Percentiles rank a stretch among this genome's conserved stretches.
Evolutionary conservation across 2,888 invertebrate species (phyloP).

Genomic region (Hirtodrosophila duncani): DNA sequence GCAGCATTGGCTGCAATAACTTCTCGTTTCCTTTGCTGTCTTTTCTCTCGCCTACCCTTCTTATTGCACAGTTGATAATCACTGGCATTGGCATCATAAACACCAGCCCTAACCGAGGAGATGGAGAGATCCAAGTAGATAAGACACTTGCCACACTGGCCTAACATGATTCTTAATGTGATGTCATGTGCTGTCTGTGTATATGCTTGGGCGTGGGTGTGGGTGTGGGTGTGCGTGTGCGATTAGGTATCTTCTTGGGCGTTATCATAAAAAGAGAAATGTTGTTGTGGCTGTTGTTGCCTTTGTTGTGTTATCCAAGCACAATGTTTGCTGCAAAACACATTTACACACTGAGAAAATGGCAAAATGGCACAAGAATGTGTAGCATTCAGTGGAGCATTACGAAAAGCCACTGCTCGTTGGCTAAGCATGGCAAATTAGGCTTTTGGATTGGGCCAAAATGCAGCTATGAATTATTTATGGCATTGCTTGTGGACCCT

Average conservation of each 20-base stretch:
- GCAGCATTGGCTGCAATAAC: constrained; percentile 70
- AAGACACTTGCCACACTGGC: constrained; percentile 14
- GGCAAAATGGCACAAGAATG: constrained; percentile 31
- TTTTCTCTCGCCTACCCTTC: constrained; percentile 15
- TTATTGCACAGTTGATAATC: constrained; percentile 62
- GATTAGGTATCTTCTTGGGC: constrained; percentile 51
- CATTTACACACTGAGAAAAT: constrained; percentile 32
- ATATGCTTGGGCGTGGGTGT: constrained; percentile 2
- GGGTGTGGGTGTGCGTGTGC: constrained; percentile 7
- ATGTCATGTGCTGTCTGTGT: too few relatives aligned
- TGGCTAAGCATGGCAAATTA: constrained; percentile 62
- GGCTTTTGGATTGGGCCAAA: constrained; percentile 48
- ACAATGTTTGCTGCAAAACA: constrained; percentile 32
- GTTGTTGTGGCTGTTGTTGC: constrained; percentile 33
- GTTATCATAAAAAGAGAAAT: constrained; percentile 46
- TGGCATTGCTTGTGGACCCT: constrained; percentile 43
- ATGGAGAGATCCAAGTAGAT: too few relatives aligned
- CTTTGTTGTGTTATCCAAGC: too few relatives aligned
- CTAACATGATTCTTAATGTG: constrained; percentile 56
- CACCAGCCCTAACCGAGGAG: constrained; percentile 56
- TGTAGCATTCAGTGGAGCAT: constrained; percentile 9
- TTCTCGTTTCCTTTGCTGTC: constrained; percentile 53
- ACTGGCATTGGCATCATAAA: constrained; percentile 67
- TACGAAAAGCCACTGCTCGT: constrained; percentile 14
- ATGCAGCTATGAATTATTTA: constrained; percentile 64